Evolutionary conservation across 2,113 vertebrate genomes (phyloP), one percentile per base, ranked within the genome.

Genomic region (Nanorana parkeri): DNA sequence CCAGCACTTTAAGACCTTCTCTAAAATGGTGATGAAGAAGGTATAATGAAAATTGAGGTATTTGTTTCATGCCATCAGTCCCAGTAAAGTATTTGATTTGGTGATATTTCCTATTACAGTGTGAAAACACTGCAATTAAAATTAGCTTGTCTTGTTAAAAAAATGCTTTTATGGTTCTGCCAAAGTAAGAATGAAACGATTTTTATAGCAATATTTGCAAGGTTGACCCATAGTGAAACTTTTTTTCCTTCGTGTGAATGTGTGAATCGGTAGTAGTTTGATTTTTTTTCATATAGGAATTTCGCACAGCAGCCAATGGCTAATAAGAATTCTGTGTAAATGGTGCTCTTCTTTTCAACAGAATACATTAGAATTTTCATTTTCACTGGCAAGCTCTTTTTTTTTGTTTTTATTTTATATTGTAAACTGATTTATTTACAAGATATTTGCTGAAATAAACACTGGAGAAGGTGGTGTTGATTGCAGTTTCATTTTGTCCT

Each of bases 361-460:
- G 90, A 89, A 82, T 90, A 32, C 26, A 60, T 74, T 29, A 63
- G 20, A 89, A 90, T 91, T 93, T 92, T 91, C 65, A 85, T 84
- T 92, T 94, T 90, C 88, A 90, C 93, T 90, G 92, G 91, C 92
- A 93, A 93, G 92, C 90, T 94, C 93, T 93, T 88, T 88, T 85
- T 80, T 89, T 92, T 92, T 91, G 90, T 93, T 94, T 94, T 94
- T 93, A 93, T 94, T 94, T 93, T 94, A 88, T 94, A 94, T 92
- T 88, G 92, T 94, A 86, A 63, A 36, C 91, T 91, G 89, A 89
- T 90, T 91, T 94, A 91, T 92, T 94, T 92, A 93, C 91, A 86
- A 92, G 90, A 91, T 93, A 94, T 92, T 92, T 94, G 94, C 92
- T 91, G 91, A 88, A 94, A 94, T 94, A 94, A 94, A 94, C 55